Percentiles rank a stretch among this genome's conserved stretches.
Evolutionary conservation across 2,888 invertebrate species (phyloP).

Genomic region (Microdon myrmicae): DNA sequence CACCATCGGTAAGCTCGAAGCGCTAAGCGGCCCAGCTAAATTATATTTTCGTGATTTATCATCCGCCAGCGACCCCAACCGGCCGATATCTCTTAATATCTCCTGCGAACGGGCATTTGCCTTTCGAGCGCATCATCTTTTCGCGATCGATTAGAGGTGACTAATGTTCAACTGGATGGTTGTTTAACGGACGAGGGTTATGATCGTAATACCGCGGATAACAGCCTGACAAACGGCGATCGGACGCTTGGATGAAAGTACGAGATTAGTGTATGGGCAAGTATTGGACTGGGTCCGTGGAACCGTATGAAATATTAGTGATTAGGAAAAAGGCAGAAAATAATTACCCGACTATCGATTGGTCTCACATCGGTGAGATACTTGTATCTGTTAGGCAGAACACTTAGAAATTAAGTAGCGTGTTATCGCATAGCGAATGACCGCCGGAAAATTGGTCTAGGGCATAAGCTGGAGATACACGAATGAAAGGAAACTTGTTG

Average conservation of each 20-base stretch:
- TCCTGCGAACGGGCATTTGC: conserved; percentile 52
- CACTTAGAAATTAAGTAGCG: no score
- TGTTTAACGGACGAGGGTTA: conserved; percentile 45
- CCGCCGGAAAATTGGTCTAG: no score
- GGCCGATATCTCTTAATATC: conserved; percentile 51
- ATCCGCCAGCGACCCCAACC: conserved; percentile 46
- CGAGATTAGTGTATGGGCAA: conserved; percentile 35
- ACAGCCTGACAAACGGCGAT: conserved; percentile 7
- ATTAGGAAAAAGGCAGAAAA: conserved; percentile 35
- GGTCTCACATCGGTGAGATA: conserved; percentile 20
- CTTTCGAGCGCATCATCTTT: conserved; percentile 51
- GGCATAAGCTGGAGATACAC: no score
- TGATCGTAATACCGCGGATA: conserved; percentile 47
- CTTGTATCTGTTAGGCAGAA: no score
- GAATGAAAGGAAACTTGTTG: no score
- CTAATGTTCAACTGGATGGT: conserved; percentile 49
- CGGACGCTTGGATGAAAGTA: conserved; percentile 37
- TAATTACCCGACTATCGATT: conserved; percentile 24
- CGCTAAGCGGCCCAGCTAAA: conserved; percentile 23
- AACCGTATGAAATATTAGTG: conserved; percentile 45
- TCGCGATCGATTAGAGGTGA: conserved; percentile 50
- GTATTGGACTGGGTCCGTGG: no score
- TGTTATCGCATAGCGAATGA: no score
- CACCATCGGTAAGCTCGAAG: neutral
- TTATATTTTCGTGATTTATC: conserved; percentile 49